Base-by-base conservation (phyloP, 2,888 invertebrate genomes). In the Myopa tessellatipennis region DNA sequence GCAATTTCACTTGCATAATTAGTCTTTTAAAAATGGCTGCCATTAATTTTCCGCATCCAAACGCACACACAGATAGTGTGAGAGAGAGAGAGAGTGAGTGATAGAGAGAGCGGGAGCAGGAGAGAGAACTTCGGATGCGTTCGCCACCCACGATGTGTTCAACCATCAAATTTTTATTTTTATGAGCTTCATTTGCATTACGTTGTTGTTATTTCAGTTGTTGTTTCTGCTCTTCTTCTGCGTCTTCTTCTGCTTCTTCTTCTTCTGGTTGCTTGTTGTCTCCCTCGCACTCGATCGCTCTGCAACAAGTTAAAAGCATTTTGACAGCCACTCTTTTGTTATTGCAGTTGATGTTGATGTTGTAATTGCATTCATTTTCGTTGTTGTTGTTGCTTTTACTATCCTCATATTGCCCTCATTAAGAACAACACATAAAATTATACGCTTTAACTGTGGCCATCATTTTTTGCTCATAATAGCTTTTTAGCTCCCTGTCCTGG, bases 1-100 rank as follows among this genome's bases (percentile, higher is more conserved):
- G 80, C 80, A 80, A 80, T 82, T 79, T 81, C 82, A 80, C 81
- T 83, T 81, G 83, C 85, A 86, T 86, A 87, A 86, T 86, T 86
- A 87, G 82, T 82, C 81, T 83, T 58, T 86, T 84, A 86, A 85
- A 85, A 84, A 86, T 85, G 83, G 81, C 81, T 80, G 83, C 81
- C 83, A 85, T 86, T 86, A 84, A 84, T 86, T 85, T 84, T 3
- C 65, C 50, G 50, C 73, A 71, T 38, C 2, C 60, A 60, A 58
- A 38, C 55, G 38, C 36, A 65, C 36, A 65, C 14, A 65, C 65
- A 65, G 4, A 65, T 34, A 65, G 14, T 6, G 36, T 8, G 36
- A 38, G 7, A 34, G 10, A 38, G 3, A 65, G 12, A 65, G 34
- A 36, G 14, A 12, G 36, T 3, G 36, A 65, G 7, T 4, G 10